Percentiles rank a stretch among this genome's conserved stretches.
Evolutionary conservation across 2,888 invertebrate species (phyloP).

Genomic region (Steinernema carpocapsae): DNA sequence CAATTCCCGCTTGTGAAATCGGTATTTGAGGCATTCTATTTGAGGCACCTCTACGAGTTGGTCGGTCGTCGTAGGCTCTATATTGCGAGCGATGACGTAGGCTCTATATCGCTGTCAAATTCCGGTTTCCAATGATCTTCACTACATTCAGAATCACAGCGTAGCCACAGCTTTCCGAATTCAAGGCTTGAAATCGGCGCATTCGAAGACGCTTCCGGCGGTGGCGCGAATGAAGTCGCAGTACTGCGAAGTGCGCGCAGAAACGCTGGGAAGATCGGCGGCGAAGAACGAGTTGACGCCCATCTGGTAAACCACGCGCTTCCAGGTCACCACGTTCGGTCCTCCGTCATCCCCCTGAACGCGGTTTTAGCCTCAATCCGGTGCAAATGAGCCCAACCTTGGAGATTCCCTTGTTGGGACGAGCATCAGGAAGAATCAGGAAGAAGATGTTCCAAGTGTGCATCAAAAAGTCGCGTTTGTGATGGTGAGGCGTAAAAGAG

Average conservation of each 20-base stretch:
- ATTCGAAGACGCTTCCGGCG: background rate
- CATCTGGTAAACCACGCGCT: background rate
- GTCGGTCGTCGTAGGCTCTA: too few species aligned
- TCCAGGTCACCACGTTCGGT: background rate
- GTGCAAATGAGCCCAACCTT: background rate
- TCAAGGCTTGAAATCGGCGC: background rate
- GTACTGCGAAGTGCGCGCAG: background rate
- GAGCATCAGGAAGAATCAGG: too few species aligned
- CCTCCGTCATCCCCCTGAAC: background rate
- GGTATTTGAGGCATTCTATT: too few species aligned
- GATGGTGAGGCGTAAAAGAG: slow-evolving; percentile 14
- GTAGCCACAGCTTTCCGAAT: too few species aligned
- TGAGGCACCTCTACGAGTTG: too few species aligned
- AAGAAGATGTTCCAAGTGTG: slow-evolving; percentile 32
- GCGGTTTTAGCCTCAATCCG: background rate
- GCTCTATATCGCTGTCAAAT: too few species aligned
- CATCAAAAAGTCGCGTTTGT: slow-evolving; percentile 7
- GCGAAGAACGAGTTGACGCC: background rate
- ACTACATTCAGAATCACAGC: too few species aligned
- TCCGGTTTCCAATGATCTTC: too few species aligned
- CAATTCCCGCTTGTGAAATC: too few species aligned
- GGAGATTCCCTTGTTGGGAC: background rate
- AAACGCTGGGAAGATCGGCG: background rate
- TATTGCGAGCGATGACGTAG: too few species aligned
- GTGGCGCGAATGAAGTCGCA: background rate